Percentiles rank a stretch among this genome's conserved stretches.
Conservation (phyloP, 1,140 invertebrate species). For the Drosophila kurseongensis region DNA sequence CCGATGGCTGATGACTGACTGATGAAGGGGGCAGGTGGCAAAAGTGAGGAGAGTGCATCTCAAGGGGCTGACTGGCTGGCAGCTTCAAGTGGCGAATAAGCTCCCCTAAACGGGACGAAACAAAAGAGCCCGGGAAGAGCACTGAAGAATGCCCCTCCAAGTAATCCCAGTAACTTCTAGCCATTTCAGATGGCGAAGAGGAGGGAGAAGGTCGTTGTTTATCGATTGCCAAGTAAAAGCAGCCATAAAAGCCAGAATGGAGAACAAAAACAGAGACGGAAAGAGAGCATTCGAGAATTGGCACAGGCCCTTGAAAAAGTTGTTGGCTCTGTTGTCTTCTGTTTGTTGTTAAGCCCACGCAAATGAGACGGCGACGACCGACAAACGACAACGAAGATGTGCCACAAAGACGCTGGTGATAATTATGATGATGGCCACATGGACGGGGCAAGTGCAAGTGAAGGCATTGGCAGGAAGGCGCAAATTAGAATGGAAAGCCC, state of each 20-base stretch:
- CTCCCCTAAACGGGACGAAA: conserved; percentile 46
- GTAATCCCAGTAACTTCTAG: conserved; percentile 45
- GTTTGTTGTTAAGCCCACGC: conserved; percentile 60
- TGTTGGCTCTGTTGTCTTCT: conserved; percentile 12
- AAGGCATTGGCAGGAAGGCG: conserved; percentile 31
- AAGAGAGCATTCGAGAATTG: conserved; percentile 62
- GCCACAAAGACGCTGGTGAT: conserved; percentile 23
- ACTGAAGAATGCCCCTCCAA: conserved; percentile 23
- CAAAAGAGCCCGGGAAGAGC: conserved; percentile 31
- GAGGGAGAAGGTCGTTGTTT: conserved; percentile 72
- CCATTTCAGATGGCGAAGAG: conserved; percentile 18
- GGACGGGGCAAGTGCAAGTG: conserved; percentile 48
- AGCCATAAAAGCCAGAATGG: conserved; percentile 36
- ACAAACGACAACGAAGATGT: conserved; percentile 31
- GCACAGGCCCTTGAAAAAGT: conserved; percentile 77
- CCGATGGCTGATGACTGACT: conserved; percentile 9
- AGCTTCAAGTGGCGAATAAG: conserved; percentile 48
- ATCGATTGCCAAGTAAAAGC: conserved; percentile 67
- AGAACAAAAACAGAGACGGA: conserved; percentile 44
- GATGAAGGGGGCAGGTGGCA: conserved; percentile 20
- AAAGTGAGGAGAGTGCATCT: conserved; percentile 35
- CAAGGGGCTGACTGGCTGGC: conserved; percentile 43
- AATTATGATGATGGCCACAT: conserved; percentile 32
- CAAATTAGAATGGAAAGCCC: neutral
- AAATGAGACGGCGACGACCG: conserved; percentile 47